These are phyloP conservation scores for Pelusios castaneus DNA, from an alignment of 2,113 vertebrate species.

Conservation along the genomic window DNA sequence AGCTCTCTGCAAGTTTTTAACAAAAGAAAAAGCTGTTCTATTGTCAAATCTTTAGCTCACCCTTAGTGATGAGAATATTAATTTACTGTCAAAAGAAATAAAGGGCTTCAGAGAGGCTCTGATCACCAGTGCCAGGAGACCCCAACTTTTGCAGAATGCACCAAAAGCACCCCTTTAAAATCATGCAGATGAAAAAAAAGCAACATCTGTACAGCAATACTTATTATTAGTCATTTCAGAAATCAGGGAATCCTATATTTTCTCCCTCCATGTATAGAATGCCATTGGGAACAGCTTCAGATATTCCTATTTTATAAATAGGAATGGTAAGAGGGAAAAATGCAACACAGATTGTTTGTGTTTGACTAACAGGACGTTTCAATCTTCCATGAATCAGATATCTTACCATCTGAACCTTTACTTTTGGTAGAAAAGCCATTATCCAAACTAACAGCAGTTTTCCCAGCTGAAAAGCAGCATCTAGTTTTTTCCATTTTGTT, in stretches of 20 bases:
- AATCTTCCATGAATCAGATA: background rate
- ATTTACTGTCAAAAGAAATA: constrained; percentile 58
- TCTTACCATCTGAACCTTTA: background rate
- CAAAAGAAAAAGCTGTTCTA: constrained; percentile 68
- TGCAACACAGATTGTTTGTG: background rate
- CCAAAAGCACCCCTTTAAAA: constrained; percentile 41
- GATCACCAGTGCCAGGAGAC: constrained; percentile 53
- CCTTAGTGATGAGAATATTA: constrained; percentile 74
- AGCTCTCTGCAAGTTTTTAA: constrained; percentile 72
- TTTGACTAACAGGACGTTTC: background rate
- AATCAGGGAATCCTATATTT: constrained; percentile 55
- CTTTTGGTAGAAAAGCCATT: constrained; percentile 21
- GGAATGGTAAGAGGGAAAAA: background rate
- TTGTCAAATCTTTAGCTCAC: constrained; percentile 60
- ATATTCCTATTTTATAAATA: constrained; percentile 10
- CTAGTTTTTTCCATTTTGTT: background rate
- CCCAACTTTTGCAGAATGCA: constrained; percentile 20
- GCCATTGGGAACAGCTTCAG: constrained; percentile 55
- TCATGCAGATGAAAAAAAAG: background rate
- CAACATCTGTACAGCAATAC: constrained; percentile 23
- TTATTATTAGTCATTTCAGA: constrained; percentile 49
- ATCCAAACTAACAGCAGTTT: constrained; percentile 29
- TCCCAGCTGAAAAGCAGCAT: constrained; percentile 13
- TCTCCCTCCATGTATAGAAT: background rate
- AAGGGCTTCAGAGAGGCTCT: constrained; percentile 21